Evolutionary conservation across 1,140 invertebrate species (phyloP).

Genomic region (Pseudachorutes palmiensis): DNA sequence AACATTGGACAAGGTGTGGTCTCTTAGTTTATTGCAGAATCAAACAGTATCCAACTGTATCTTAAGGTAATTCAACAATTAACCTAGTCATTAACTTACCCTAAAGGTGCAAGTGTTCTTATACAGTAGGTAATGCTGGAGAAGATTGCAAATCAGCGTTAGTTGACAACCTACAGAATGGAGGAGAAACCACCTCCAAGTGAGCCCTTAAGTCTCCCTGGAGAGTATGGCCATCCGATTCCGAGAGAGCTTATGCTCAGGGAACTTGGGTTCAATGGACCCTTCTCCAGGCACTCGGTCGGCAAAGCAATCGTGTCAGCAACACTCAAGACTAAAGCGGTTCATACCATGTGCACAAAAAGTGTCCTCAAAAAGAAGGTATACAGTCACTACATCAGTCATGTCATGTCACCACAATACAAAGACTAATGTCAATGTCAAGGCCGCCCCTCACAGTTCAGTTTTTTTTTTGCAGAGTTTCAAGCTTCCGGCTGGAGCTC

Average conservation of each 20-base stretch:
- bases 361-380: constrained; percentile 25
- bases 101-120: too few relatives aligned
- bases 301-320: constrained; percentile 27
- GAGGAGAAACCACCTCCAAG: neutral
- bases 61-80: too few relatives aligned
- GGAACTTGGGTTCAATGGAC: constrained; percentile 30
- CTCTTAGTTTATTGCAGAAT: too few relatives aligned
- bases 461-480: constrained; percentile 25
- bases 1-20: too few relatives aligned
- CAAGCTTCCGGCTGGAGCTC: constrained; percentile 33
- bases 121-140: too few relatives aligned
- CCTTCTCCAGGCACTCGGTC: constrained; percentile 18
- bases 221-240: constrained; percentile 35
- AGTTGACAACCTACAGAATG: too few relatives aligned
- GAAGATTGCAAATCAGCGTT: too few relatives aligned
- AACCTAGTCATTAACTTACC: too few relatives aligned
- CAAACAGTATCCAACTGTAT: too few relatives aligned
- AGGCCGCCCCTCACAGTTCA: neutral
- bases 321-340: constrained; percentile 33
- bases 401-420: too few relatives aligned
- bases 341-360: constrained; percentile 33
- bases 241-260: constrained; percentile 32
- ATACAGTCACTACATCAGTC: neutral
- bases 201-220: constrained; percentile 18
- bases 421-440: too few relatives aligned